Conservation (phyloP, 2,888 invertebrate genomes). For the Stenodema calcarata region DNA sequence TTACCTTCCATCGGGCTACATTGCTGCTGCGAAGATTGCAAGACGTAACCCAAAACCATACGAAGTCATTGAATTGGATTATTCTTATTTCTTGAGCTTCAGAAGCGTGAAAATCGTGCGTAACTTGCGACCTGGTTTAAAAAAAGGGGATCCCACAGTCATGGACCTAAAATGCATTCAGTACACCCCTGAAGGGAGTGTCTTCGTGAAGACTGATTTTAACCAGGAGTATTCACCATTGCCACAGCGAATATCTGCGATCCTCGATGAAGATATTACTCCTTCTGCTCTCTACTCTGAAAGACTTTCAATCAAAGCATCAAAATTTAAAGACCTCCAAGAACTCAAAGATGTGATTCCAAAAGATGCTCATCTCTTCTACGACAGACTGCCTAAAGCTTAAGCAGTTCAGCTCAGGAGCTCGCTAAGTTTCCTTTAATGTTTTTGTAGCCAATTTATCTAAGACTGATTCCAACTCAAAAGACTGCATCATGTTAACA, state of each 20-base stretch:
- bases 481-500: too few species aligned
- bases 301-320: neutral
- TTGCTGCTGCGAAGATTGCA: neutral
- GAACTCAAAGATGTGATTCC: too few species aligned
- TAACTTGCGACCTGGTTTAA: neutral
- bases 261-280: neutral
- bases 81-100: neutral
- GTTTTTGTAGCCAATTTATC: too few species aligned
- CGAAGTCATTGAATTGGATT: neutral
- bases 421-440: too few species aligned
- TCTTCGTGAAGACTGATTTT: neutral
- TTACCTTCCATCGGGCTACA: constrained; percentile 4
- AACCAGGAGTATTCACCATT: neutral
- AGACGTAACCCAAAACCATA: neutral
- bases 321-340: neutral
- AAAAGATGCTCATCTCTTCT: too few species aligned
- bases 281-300: neutral
- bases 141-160: neutral
- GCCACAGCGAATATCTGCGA: neutral
- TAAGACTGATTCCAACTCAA: too few species aligned
- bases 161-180: neutral
- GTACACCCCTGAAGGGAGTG: neutral
- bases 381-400: too few species aligned
- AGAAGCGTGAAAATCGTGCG: neutral
- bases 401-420: too few species aligned